Evolutionary conservation across 2,888 invertebrate species (phyloP).

Genomic region (Apoda limacodes): DNA sequence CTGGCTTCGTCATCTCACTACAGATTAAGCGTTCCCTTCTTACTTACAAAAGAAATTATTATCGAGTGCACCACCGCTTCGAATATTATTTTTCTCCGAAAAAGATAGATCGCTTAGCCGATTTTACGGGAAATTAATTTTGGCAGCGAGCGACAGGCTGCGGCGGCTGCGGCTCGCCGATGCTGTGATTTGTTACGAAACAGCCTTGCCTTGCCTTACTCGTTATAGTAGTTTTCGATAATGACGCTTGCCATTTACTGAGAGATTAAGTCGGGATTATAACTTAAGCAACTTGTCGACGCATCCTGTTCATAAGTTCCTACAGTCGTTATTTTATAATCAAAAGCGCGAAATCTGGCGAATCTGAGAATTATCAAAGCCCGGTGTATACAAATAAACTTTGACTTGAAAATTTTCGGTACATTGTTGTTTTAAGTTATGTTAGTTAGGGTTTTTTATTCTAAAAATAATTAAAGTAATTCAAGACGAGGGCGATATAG

Average conservation of each 20-base stretch:
- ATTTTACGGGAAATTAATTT: constrained; percentile 66
- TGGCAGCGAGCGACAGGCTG: constrained; percentile 57
- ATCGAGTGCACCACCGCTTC: constrained; percentile 35
- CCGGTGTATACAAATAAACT: too few species aligned
- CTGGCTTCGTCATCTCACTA: constrained; percentile 33
- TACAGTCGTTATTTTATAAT: too few species aligned
- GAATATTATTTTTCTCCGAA: constrained; percentile 60
- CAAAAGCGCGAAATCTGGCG: too few species aligned
- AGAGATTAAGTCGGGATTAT: constrained; percentile 39
- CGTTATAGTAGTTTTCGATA: constrained; percentile 43
- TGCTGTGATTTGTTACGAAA: constrained; percentile 55
- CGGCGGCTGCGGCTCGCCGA: constrained; percentile 27
- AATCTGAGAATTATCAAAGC: too few species aligned
- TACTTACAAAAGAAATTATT: constrained; percentile 41
- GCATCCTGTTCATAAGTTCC: constrained; percentile 35
- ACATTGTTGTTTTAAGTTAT: too few species aligned
- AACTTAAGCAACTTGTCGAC: constrained; percentile 43
- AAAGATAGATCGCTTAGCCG: constrained; percentile 60
- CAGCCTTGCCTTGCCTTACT: too few species aligned
- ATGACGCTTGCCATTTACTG: constrained; percentile 56
- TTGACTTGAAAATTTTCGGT: too few species aligned
- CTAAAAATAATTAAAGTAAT: too few species aligned
- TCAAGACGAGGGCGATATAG: too few species aligned
- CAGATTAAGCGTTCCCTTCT: constrained; percentile 45
- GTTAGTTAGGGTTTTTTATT: too few species aligned